Evolutionary conservation across 2,888 invertebrate species (phyloP).

Genomic region (Rhogogaster chlorosoma): DNA sequence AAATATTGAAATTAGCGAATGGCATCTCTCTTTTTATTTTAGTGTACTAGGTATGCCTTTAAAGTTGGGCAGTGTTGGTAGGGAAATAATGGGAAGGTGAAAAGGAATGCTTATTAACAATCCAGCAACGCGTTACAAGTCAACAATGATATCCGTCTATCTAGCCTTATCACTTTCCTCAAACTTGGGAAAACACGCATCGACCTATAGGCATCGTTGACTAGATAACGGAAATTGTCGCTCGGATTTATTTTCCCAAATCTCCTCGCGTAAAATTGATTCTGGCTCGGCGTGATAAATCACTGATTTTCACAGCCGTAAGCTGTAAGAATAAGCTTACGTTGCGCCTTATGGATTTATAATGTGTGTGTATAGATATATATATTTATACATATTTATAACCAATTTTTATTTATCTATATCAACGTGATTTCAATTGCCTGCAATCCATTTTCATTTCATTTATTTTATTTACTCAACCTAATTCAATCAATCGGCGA

Average conservation of each 20-base stretch:
- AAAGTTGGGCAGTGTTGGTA: not conserved
- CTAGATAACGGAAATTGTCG: slow-evolving; percentile 15
- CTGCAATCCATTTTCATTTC: not conserved
- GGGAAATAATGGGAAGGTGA: not conserved
- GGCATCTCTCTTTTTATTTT: not conserved
- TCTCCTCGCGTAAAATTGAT: slow-evolving; percentile 25
- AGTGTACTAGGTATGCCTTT: not conserved
- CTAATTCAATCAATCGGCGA: not conserved
- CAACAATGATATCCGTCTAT: not conserved
- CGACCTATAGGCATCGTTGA: not conserved
- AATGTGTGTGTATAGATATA: not conserved
- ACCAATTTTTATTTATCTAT: not conserved
- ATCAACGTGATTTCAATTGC: not conserved
- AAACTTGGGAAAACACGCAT: not conserved
- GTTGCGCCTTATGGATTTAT: slow-evolving; percentile 14
- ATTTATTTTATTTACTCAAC: not conserved
- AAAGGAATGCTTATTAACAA: not conserved
- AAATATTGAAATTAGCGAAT: slow-evolving; percentile 18
- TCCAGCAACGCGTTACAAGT: not conserved
- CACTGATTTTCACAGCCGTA: slow-evolving; percentile 24
- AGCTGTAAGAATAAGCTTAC: slow-evolving; percentile 26
- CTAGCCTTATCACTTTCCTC: not conserved
- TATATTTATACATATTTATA: not conserved
- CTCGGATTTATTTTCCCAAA: slow-evolving; percentile 21
- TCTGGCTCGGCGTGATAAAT: slow-evolving; percentile 27